Conservation (phyloP, 1,140 invertebrate genomes). For the Triops longicaudatus region DNA sequence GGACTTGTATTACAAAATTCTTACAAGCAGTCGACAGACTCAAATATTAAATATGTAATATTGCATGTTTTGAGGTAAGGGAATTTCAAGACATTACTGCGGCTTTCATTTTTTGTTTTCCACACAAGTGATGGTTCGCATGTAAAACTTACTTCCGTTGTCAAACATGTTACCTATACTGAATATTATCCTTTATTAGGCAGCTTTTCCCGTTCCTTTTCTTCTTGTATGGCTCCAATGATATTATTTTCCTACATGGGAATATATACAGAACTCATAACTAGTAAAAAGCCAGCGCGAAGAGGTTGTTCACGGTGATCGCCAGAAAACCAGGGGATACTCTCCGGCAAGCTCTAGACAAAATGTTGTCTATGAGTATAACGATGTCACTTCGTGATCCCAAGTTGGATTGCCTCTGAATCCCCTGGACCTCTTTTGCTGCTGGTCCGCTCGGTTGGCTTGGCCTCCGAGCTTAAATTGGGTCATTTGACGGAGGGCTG, state of each 20-base stretch:
- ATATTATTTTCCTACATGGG: neutral
- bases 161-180: no score
- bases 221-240: no score
- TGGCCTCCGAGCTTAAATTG: neutral
- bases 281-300: neutral
- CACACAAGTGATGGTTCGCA: no score
- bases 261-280: neutral
- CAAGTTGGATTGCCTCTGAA: slow-evolving; percentile 2
- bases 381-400: slow-evolving; percentile 10
- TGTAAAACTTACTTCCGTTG: no score
- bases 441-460: neutral
- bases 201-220: no score
- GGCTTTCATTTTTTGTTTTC: no score
- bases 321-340: neutral
- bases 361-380: slow-evolving; percentile 15
- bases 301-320: neutral
- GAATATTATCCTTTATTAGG: no score
- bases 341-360: neutral
- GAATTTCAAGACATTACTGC: no score
- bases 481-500: neutral
- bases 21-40: no score
- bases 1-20: no score
- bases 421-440: neutral
- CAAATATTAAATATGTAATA: no score
- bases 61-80: no score